Percentiles rank a stretch among this genome's conserved stretches.
phyloP scores from a whole-genome alignment of 92 coral and sea anemone genomes.

The Zoanthus sansibaricus region DNA sequence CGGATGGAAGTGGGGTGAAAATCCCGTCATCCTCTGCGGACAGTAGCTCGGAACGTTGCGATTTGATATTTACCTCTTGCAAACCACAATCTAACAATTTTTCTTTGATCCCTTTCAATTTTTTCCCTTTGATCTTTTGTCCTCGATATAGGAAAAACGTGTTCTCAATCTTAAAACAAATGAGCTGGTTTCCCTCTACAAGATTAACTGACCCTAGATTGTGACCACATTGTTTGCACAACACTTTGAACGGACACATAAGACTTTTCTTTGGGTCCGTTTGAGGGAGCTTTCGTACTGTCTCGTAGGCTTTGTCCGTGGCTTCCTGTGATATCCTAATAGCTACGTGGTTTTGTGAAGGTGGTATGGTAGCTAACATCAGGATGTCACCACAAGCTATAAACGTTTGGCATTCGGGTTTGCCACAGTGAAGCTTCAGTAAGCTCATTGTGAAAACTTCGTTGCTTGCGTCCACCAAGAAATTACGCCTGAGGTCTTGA shows the following conservation, averaged over 20 bases:
- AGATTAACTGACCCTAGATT: slow-evolving; percentile 69
- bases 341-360: slow-evolving; percentile 81
- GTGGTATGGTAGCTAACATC: slow-evolving; percentile 80
- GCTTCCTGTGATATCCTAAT: slow-evolving; percentile 61
- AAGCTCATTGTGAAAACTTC: slow-evolving; percentile 1
- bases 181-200: slow-evolving; percentile 63
- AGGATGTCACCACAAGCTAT: slow-evolving; percentile 67
- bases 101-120: slow-evolving; percentile 62
- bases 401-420: slow-evolving; percentile 49
- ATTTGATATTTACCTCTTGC: slow-evolving; percentile 69
- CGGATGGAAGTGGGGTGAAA: neutral
- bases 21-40: neutral
- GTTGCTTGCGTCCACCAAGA: too few species aligned
- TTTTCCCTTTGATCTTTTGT: slow-evolving; percentile 69
- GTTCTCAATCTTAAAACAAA: slow-evolving; percentile 86
- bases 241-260: slow-evolving; percentile 70
- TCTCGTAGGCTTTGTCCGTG: slow-evolving; percentile 50
- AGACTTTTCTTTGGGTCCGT: slow-evolving; percentile 64
- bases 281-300: slow-evolving; percentile 70
- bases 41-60: neutral
- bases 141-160: slow-evolving; percentile 52
- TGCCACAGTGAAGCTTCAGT: slow-evolving; percentile 66
- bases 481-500: too few species aligned
- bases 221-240: slow-evolving; percentile 74
- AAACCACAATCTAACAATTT: slow-evolving; percentile 64